Evolutionary conservation across 2,113 vertebrate species (phyloP), one percentile per base, ranked within the genome.

Genomic region (Microcebus griseorufus): DNA sequence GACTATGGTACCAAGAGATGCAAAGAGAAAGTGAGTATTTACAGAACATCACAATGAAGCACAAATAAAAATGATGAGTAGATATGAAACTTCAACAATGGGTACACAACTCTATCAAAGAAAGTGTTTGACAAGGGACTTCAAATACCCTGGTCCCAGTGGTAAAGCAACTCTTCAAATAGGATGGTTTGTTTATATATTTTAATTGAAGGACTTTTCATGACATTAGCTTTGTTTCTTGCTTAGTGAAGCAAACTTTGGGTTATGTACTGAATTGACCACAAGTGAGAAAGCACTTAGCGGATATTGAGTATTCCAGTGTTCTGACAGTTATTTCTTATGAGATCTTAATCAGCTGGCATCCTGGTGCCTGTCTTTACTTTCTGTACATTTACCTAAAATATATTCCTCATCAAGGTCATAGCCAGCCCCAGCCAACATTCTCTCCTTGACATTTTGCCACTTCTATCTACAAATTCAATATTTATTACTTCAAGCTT

Each of bases 81-180:
- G 7, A 62, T 48, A 89, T 12, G 11, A 55, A 93, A 62, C n/a
- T 58, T 58, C 75, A 94, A 88, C 37, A 79, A 14, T 34, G 25
- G 51, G 27, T 45, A n/a, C 62, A 86, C 58, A 95, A 27, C 51
- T 89, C 84, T 70, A 37, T 83, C 70, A 96, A 91, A 91, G 58
- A 78, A 78, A 87, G 11, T 62, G 29, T 72, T 90, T 85, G 81
- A 53, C 80, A 85, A 34, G 8, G 34, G 70, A 94, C n/a, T 86
- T 93, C 83, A 93, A 69, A 87, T 80, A 87, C 32, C 55, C 69
- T 32, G 22, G 22, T 39, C 10, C 58, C 58, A 42, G 27, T 34
- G 82, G 53, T 27, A 91, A 92, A 92, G 62, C 16, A 85, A 86
- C n/a, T 88, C 45, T 55, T 89, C 25, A 37, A 82, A 25, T 42